A percentile compares a stretch with the other conserved stretches of the same genome.
Conservation (phyloP, 2,888 invertebrate species). For the Drosophila setosimentum region DNA sequence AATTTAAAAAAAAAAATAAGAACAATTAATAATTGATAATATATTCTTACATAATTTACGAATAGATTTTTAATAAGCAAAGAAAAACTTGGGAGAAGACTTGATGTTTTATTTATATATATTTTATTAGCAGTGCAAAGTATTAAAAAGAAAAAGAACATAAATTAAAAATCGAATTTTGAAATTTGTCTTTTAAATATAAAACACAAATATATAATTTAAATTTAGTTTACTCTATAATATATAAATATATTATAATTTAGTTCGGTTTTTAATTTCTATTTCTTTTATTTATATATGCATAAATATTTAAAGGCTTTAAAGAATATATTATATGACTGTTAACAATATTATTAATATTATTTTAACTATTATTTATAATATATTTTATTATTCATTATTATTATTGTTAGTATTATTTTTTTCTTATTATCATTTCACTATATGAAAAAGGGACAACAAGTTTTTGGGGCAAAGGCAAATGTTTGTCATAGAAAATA, state of each 20-base stretch:
- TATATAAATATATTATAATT: too few species aligned
- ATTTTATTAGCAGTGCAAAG: too few species aligned
- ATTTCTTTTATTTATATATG: too few species aligned
- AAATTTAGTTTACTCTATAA: too few species aligned
- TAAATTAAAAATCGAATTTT: too few species aligned
- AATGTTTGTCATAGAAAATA: conserved; percentile 81
- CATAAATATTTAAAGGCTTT: too few species aligned
- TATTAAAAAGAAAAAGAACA: too few species aligned
- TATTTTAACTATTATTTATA: not conserved
- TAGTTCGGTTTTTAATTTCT: fast-evolving
- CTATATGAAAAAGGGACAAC: conserved; percentile 23
- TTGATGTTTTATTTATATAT: not conserved
- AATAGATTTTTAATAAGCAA: not conserved
- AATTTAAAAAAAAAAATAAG: too few species aligned
- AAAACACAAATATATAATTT: too few species aligned
- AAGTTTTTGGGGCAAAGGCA: conserved; percentile 8
- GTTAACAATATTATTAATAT: not conserved
- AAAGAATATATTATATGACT: fast-evolving
- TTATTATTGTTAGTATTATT: not conserved
- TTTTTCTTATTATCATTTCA: conserved; percentile 51
- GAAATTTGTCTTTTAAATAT: too few species aligned
- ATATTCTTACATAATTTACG: too few species aligned
- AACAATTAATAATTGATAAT: too few species aligned
- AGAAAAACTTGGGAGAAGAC: not conserved
- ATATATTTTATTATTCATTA: not conserved